These are phyloP conservation scores for Ichneumoninae sp. DNA, from an alignment of 2,888 invertebrate species.

Conservation along the genomic window DNA sequence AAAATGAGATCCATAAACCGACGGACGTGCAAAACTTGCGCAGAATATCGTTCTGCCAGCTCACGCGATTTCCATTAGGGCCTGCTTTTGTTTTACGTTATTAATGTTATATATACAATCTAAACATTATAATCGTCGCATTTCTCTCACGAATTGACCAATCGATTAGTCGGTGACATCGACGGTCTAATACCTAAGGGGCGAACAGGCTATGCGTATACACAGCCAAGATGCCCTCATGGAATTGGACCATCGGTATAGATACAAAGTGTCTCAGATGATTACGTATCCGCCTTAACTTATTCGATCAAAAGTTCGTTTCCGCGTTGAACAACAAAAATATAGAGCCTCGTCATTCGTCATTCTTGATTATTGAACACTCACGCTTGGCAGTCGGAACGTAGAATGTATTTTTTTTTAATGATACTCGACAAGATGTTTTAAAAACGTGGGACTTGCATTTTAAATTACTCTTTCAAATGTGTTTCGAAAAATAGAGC, in stretches of 20 bases:
- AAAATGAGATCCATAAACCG: slow-evolving; percentile 43
- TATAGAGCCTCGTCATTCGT: slow-evolving; percentile 1
- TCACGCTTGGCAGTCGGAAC: slow-evolving; percentile 58
- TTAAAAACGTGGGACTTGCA: not conserved
- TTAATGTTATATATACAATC: slow-evolving; percentile 37
- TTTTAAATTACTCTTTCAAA: not conserved
- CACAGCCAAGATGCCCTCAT: too few relatives aligned
- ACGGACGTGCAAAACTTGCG: slow-evolving; percentile 11
- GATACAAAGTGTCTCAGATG: slow-evolving; percentile 11
- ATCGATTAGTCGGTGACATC: slow-evolving; percentile 28
- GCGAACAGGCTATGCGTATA: too few relatives aligned
- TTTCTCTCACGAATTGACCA: slow-evolving; percentile 31
- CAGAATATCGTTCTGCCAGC: slow-evolving; percentile 31
- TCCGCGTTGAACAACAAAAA: slow-evolving; percentile 11
- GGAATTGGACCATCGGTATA: slow-evolving; percentile 2
- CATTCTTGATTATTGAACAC: slow-evolving; percentile 18
- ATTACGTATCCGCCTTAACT: slow-evolving; percentile 14
- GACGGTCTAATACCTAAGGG: too few relatives aligned
- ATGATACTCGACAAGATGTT: slow-evolving; percentile 21
- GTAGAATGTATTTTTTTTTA: slow-evolving; percentile 43
- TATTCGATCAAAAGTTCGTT: slow-evolving; percentile 6
- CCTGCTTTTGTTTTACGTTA: slow-evolving; percentile 16
- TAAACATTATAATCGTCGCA: slow-evolving; percentile 20
- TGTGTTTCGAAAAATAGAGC: slow-evolving; percentile 52
- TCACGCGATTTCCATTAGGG: slow-evolving; percentile 25